Percentiles rank a stretch among this genome's conserved stretches.
phyloP scores from a whole-genome alignment of 1,140 invertebrate genomes.

The Uloborus diversus region DNA sequence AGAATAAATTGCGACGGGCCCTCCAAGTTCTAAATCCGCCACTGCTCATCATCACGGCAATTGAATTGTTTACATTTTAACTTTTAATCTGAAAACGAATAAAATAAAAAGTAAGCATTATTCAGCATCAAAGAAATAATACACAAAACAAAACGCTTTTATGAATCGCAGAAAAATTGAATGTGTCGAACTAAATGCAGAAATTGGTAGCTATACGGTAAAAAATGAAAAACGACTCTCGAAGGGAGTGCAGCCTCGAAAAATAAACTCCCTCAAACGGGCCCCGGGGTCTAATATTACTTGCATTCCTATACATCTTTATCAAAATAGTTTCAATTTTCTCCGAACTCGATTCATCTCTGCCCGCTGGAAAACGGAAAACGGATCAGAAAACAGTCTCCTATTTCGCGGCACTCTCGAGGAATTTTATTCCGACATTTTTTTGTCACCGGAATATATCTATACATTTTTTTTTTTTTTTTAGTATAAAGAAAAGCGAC shows the following conservation, averaged over 20 bases:
- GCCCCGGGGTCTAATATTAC: constrained; percentile 53
- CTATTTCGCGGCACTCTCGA: constrained; percentile 23
- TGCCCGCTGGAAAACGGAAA: constrained; percentile 12
- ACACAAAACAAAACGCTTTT: too few relatives aligned
- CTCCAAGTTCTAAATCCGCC: too few relatives aligned
- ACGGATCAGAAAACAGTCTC: constrained; percentile 37
- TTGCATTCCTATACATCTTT: constrained; percentile 51
- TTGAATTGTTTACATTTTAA: too few relatives aligned
- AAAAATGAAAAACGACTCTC: constrained; percentile 1
- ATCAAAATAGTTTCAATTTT: constrained; percentile 54
- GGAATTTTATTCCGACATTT: neutral
- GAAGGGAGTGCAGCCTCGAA: constrained; percentile 6
- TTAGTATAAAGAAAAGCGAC: constrained; percentile 25
- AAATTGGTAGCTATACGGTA: neutral
- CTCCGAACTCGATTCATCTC: constrained; percentile 23
- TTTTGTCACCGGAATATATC: neutral
- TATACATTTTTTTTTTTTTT: neutral
- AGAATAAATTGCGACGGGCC: too few relatives aligned
- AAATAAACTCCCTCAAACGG: constrained; percentile 48
- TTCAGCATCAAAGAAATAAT: too few relatives aligned
- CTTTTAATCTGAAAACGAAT: too few relatives aligned
- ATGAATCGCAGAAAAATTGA: constrained; percentile 1
- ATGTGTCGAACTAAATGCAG: neutral
- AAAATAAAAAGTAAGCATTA: too few relatives aligned
- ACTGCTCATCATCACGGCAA: too few relatives aligned